phyloP scores from a whole-genome alignment of 2,797 vertebrate genomes.

The Sebastes nivosus region DNA sequence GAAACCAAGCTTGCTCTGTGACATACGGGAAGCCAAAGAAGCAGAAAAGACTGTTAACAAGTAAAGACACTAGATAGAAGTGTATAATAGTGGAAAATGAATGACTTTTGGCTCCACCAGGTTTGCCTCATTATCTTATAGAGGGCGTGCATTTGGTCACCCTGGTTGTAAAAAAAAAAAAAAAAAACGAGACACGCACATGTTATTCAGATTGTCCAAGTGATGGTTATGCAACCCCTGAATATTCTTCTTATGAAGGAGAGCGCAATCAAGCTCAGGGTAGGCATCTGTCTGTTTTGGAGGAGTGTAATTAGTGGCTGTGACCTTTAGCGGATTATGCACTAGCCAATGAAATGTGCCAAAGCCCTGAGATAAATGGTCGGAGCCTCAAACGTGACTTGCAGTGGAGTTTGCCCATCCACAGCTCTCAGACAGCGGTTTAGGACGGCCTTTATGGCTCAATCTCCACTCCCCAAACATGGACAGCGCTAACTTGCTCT shows the following conservation, averaged over 20 bases:
- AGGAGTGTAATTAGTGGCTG: slow-evolving; percentile 73
- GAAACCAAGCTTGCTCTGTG: slow-evolving; percentile 23
- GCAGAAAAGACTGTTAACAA: slow-evolving; percentile 10
- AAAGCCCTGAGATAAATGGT: slow-evolving; percentile 61
- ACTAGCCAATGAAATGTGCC: slow-evolving; percentile 72
- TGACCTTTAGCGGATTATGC: slow-evolving; percentile 77
- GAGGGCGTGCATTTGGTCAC: slow-evolving; percentile 13
- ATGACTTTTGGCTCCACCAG: slow-evolving; percentile 8
- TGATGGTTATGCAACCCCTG: slow-evolving; percentile 52
- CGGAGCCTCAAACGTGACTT: slow-evolving; percentile 37
- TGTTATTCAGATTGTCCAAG: slow-evolving; percentile 49
- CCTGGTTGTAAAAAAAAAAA: not conserved
- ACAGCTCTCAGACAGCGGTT: slow-evolving; percentile 15
- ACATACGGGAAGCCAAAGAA: slow-evolving; percentile 29
- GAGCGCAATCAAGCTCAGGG: slow-evolving; percentile 59
- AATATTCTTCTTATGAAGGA: slow-evolving; percentile 63
- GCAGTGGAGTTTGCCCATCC: slow-evolving; percentile 24
- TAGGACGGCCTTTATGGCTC: slow-evolving; percentile 14
- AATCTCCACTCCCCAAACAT: slow-evolving; percentile 28
- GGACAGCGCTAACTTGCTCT: not conserved
- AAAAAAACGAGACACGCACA: slow-evolving; percentile 11
- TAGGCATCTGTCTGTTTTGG: slow-evolving; percentile 69
- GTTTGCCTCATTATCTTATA: slow-evolving; percentile 33
- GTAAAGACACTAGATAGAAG: slow-evolving; percentile 15
- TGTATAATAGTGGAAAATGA: slow-evolving; percentile 8